phyloP scores from a whole-genome alignment of 2,113 vertebrate species.

The Varanus salvator region DNA sequence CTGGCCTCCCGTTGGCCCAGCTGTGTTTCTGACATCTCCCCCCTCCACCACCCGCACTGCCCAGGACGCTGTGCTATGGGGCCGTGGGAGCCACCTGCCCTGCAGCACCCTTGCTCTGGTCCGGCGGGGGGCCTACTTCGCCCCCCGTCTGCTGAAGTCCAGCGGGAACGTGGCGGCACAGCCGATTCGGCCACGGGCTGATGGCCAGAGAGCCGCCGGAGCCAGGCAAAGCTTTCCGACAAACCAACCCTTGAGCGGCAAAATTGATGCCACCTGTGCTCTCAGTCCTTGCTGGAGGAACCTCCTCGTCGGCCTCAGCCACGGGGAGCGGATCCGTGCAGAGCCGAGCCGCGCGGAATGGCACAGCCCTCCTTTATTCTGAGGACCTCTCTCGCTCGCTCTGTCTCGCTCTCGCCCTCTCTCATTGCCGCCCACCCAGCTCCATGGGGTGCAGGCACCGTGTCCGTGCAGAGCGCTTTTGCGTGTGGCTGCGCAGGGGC shows the following conservation, averaged over 20 bases:
- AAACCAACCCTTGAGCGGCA: not conserved
- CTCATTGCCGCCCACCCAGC: not conserved
- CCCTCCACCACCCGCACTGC: no score
- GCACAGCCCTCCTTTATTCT: not conserved
- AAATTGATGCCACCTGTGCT: slow-evolving; percentile 22
- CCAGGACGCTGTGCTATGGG: no score
- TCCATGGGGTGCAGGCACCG: no score
- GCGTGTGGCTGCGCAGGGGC: not conserved
- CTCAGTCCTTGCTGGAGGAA: not conserved
- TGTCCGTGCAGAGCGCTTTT: no score
- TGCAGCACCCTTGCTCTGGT: no score
- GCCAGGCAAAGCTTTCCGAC: not conserved
- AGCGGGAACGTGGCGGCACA: not conserved
- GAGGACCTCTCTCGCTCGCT: not conserved
- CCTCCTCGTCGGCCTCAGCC: slow-evolving; percentile 12
- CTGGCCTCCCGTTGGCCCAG: no score
- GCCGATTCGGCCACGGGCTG: not conserved
- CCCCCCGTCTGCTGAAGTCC: no score
- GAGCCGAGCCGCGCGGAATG: not conserved
- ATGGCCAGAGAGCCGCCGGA: slow-evolving; percentile 10
- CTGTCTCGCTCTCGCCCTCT: not conserved
- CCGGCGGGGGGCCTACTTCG: not conserved
- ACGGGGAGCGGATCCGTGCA: not conserved
- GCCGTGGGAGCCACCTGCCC: no score
- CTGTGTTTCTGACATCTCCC: no score